Conservation (phyloP, 2,113 vertebrate species). For the Galemys pyrenaicus region DNA sequence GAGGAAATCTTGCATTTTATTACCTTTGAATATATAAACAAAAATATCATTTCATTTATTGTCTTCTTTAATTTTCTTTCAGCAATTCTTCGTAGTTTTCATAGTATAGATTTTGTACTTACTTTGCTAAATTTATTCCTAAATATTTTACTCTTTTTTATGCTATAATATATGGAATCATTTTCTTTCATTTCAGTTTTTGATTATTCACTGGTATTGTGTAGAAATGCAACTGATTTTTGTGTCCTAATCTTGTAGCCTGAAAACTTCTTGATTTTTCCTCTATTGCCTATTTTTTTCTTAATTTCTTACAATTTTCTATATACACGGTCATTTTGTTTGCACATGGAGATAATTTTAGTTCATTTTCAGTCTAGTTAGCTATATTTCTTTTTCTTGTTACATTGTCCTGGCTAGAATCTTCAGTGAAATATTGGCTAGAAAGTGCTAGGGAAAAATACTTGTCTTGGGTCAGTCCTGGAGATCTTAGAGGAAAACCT, state of each 20-base stretch:
- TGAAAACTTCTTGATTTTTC: neutral
- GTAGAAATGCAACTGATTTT: neutral
- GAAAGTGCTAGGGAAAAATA: neutral
- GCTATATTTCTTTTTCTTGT: neutral
- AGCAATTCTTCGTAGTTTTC: neutral
- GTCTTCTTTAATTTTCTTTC: neutral
- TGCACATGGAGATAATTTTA: neutral
- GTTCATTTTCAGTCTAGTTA: neutral
- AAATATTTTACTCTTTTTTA: neutral
- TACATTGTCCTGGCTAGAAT: neutral
- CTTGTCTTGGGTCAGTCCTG: neutral
- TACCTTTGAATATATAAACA: neutral
- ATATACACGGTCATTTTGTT: neutral
- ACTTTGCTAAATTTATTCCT: neutral
- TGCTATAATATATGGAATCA: neutral
- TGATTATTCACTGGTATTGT: neutral
- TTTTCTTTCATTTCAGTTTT: neutral
- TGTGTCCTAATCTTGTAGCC: neutral
- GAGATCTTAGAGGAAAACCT: neutral
- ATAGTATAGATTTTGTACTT: neutral
- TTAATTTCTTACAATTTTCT: neutral
- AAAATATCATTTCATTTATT: conserved; percentile 7
- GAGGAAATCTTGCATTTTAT: neutral
- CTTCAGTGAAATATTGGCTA: neutral
- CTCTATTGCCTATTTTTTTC: neutral